Conservation (phyloP, 1,140 invertebrate species). For the Pogonomyrmex barbatus region DNA sequence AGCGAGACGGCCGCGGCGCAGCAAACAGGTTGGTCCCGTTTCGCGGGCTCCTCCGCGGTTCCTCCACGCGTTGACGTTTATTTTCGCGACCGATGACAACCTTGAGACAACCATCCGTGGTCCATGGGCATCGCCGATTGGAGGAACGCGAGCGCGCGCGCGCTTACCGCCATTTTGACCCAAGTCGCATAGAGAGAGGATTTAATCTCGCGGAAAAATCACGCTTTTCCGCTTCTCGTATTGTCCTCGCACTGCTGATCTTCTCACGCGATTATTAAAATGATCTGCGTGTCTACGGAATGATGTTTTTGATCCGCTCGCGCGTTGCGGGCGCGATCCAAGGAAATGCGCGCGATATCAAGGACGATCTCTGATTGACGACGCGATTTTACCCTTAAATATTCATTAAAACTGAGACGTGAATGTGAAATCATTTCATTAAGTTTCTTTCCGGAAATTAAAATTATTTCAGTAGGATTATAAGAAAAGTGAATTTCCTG, state of each 20-base stretch:
- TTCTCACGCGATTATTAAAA: constrained; percentile 43
- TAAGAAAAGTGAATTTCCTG: not conserved
- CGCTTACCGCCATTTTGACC: constrained; percentile 66
- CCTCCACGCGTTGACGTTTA: not conserved
- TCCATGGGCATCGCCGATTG: not conserved
- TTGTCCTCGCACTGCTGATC: constrained; percentile 18
- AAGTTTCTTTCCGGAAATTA: not conserved
- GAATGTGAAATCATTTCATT: not conserved
- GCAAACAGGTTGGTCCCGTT: constrained; percentile 79
- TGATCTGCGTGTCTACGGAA: not conserved
- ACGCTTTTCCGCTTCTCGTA: not conserved
- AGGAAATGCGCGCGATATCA: not conserved
- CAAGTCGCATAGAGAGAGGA: not conserved
- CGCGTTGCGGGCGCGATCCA: not conserved
- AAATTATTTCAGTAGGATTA: not conserved
- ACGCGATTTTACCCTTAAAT: not conserved
- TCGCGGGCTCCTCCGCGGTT: not conserved
- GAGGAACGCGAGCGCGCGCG: constrained; percentile 29
- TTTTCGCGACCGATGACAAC: constrained; percentile 33
- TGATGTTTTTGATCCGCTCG: not conserved
- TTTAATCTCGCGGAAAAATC: constrained; percentile 38
- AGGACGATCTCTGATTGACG: not conserved
- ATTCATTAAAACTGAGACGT: not conserved
- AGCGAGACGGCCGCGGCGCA: constrained; percentile 73
- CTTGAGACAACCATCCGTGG: constrained; percentile 19